Evolutionary conservation across 1,140 invertebrate species (phyloP), one percentile per base, ranked within the genome.

Genomic region (Zaprionus camerounensis): DNA sequence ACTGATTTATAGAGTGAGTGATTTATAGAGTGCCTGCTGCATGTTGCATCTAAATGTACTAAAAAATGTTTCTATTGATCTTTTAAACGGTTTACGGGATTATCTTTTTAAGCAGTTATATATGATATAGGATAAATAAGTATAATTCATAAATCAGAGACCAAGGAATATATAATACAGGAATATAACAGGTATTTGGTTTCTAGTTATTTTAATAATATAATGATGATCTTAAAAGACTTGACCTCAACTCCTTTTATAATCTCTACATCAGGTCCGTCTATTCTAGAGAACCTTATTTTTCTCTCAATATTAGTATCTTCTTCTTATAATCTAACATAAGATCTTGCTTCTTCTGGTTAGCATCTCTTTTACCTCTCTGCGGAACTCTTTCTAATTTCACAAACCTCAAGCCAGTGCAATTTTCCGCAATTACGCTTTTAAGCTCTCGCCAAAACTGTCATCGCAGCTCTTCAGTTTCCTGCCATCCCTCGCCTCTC

Each of bases 371-470:
- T 20, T 20, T 51, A 11, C 9, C 11, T 4, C 20, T 13, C 46
- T 2, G 0, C 0, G 17, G 17, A 12, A 20, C 20, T 11, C 62
- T 13, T 57, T 57, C 51, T 28, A 17, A 28, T 74, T 49, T 63
- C 3, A 31, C 7, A 62, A 28, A 38, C 58, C 41, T 34, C 70
- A 31, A 51, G n/a, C 20, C 9, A 11, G 17, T 49, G 46, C 28
- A 49, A 57, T 46, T 46, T 20, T 57, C 53, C 55, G 56, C 55
- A 72, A 70, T 74, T 62, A 74, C 31, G 15, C 36, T 57, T 49
- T 63, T 22, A 63, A 70, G 59, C 58, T 22, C 53, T 24, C 65
- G 28, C 55, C 55, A 67, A 58, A 44, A 38, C 55, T 64, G 67
- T 69, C 66, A 24, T 44, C 26, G 64, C 53, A 44, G 36, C 3